phyloP scores from a whole-genome alignment of 2,888 invertebrate genomes.

The Cotesia congregata region DNA sequence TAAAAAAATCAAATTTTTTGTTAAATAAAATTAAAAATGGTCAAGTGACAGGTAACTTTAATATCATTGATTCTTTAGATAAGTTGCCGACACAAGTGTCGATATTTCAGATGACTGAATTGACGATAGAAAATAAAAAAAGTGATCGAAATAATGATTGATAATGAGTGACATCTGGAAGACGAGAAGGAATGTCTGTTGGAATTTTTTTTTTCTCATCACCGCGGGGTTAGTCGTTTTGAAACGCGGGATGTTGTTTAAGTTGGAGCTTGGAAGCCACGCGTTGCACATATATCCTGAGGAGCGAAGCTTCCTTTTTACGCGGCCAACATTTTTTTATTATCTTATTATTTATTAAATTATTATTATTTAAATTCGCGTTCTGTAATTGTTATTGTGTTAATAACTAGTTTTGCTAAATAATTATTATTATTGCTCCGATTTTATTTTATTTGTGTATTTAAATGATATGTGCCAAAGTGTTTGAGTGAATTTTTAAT shows the following conservation, averaged over 20 bases:
- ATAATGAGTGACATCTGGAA: constrained; percentile 26
- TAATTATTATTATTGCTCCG: not conserved
- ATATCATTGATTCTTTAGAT: not conserved
- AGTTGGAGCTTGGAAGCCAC: constrained; percentile 70
- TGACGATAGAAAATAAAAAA: constrained; percentile 6
- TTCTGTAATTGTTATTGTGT: not conserved
- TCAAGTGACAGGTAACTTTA: too few relatives aligned
- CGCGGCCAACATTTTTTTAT: not conserved
- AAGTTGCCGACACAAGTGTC: not conserved
- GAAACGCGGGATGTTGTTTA: constrained; percentile 67
- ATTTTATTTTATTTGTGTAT: not conserved
- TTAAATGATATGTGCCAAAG: constrained; percentile 16
- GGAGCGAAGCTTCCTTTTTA: not conserved
- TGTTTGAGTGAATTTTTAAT: constrained; percentile 2
- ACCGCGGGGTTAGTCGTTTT: constrained; percentile 38
- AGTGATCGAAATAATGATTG: not conserved
- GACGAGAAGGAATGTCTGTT: not conserved
- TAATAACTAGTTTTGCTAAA: not conserved
- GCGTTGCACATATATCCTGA: constrained; percentile 61
- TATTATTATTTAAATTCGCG: not conserved
- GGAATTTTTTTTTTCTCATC: constrained; percentile 4
- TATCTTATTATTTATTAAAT: constrained; percentile 1
- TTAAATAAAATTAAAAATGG: too few relatives aligned
- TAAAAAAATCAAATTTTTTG: too few relatives aligned
- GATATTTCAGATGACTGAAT: constrained; percentile 4